phyloP scores from a whole-genome alignment of 2,113 vertebrate genomes.

The Salminus brasiliensis region DNA sequence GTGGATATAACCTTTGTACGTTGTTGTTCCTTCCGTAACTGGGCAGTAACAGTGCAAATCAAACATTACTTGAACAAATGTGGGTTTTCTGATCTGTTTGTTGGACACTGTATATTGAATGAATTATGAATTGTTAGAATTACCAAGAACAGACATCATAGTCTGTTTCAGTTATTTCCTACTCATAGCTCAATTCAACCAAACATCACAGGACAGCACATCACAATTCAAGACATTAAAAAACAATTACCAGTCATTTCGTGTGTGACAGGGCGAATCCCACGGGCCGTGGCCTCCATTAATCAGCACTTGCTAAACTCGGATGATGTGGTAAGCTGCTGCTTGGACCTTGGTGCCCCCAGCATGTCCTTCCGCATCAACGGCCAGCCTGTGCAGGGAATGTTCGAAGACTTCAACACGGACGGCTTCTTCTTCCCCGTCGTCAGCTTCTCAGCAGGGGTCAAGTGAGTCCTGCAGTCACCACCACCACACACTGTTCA shows the following conservation, averaged over 20 bases:
- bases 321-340: slow-evolving; percentile 96
- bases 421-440: slow-evolving; percentile 96
- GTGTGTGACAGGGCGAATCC: slow-evolving; percentile 83
- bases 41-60: no score
- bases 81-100: no score
- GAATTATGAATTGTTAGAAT: no score
- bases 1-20: no score
- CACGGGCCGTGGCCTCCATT: slow-evolving; percentile 90
- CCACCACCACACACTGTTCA: neutral
- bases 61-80: no score
- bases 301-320: slow-evolving; percentile 94
- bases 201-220: neutral
- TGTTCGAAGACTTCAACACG: slow-evolving; percentile 96
- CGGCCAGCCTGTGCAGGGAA: slow-evolving; percentile 96
- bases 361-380: slow-evolving; percentile 98
- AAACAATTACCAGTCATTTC: slow-evolving; percentile 26
- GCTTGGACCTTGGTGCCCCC: slow-evolving; percentile 91
- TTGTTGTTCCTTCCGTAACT: no score
- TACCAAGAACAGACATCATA: no score
- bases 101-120: no score
- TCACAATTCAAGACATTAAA: neutral
- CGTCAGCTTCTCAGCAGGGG: slow-evolving; percentile 95
- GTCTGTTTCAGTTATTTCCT: neutral
- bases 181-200: neutral
- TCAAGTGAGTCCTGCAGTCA: slow-evolving; percentile 82